Percentiles rank a stretch among this genome's conserved stretches.
phyloP scores from a whole-genome alignment of 2,888 invertebrate genomes.

The Alviniconcha strummeri region DNA sequence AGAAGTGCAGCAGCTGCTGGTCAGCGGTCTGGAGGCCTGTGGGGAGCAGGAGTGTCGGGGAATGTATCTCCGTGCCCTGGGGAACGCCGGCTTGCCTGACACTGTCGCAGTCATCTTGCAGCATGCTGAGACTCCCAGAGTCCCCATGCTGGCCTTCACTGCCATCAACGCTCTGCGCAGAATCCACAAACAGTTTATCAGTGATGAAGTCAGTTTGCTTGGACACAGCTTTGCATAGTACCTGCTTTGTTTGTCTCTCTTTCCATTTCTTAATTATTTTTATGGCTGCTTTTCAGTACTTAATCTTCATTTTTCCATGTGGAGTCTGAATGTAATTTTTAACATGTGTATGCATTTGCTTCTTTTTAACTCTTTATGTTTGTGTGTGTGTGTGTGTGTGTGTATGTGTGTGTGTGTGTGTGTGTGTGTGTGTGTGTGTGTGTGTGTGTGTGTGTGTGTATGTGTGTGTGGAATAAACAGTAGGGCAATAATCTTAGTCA shows the following conservation, averaged over 20 bases:
- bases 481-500: no score
- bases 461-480: not conserved
- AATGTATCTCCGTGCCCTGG: conserved; percentile 81
- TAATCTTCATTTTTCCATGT: not conserved
- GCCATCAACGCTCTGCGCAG: conserved; percentile 82
- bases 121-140: conserved; percentile 76
- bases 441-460: no score
- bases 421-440: not conserved
- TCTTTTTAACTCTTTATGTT: not conserved
- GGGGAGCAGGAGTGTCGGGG: conserved; percentile 78
- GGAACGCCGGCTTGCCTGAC: conserved; percentile 80
- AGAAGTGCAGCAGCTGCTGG: conserved; percentile 67
- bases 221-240: not conserved
- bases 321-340: no score
- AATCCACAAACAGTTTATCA: conserved; percentile 46
- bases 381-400: no score
- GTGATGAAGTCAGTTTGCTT: conserved; percentile 32
- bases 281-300: not conserved
- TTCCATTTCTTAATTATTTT: not conserved
- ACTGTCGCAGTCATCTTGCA: conserved; percentile 80
- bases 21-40: conserved; percentile 76
- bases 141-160: conserved; percentile 77
- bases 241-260: not conserved
- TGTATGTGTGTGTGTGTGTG: not conserved
- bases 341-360: no score